Conservation (phyloP, 2,797 vertebrate genomes). For the Lophius americanus region DNA sequence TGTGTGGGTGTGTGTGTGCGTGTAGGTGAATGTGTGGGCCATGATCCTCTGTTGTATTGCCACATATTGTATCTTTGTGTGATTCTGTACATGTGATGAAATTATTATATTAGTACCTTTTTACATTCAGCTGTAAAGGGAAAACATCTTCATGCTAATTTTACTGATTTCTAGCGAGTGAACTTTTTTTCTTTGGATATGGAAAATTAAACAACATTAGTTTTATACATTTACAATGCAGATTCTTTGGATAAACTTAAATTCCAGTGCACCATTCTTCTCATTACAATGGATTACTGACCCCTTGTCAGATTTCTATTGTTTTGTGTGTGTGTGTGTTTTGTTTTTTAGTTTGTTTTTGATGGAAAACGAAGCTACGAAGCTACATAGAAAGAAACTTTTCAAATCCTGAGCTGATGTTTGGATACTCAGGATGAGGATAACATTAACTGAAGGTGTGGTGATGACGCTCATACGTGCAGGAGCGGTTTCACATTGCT, state of each 20-base stretch:
- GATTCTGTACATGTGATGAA: background rate
- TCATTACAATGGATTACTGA: no score
- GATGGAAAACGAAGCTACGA: no score
- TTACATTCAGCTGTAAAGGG: background rate
- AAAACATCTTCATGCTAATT: constrained; percentile 6
- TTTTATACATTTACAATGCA: background rate
- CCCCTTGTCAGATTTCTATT: no score
- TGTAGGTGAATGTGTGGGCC: constrained; percentile 15
- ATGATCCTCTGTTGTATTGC: constrained; percentile 28
- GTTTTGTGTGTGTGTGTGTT: no score
- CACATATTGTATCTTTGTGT: constrained; percentile 11
- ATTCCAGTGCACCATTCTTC: background rate
- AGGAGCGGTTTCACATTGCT: no score
- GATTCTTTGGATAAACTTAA: background rate
- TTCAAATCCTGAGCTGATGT: no score
- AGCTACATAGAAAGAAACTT: no score
- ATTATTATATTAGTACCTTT: constrained; percentile 1
- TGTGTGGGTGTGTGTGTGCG: constrained; percentile 3
- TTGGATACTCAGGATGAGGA: no score
- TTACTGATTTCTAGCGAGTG: background rate
- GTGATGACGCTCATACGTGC: no score
- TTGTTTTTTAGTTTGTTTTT: no score
- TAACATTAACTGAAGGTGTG: no score
- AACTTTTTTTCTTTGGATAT: constrained; percentile 6
- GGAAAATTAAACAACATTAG: background rate